phyloP scores from a whole-genome alignment of 2,113 vertebrate genomes.

The Oreochromis aureus region DNA sequence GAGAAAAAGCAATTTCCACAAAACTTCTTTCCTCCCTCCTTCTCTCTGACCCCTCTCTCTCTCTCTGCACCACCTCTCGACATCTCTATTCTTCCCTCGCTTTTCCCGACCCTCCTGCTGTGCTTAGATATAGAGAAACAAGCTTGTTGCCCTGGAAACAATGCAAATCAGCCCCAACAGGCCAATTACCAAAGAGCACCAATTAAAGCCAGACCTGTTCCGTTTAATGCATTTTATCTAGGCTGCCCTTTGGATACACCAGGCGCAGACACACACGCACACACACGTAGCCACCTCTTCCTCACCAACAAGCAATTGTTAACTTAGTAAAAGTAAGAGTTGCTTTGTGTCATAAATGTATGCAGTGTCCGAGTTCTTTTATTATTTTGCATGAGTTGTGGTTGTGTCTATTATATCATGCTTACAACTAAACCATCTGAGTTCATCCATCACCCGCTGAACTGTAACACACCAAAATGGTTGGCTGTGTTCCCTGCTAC shows the following conservation, averaged over 20 bases:
- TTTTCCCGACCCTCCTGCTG: neutral
- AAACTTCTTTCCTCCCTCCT: neutral
- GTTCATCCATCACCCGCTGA: neutral
- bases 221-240: constrained; percentile 27
- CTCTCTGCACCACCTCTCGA: neutral
- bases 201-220: constrained; percentile 47
- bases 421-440: neutral
- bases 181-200: constrained; percentile 53
- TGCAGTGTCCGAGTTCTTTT: neutral
- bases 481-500: neutral
- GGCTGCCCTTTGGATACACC: neutral
- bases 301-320: neutral
- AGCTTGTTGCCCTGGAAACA: constrained; percentile 55
- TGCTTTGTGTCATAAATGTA: neutral
- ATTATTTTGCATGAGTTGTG: neutral
- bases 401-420: neutral
- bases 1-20: neutral
- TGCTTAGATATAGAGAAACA: constrained; percentile 13
- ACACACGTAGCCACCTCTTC: neutral
- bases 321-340: neutral
- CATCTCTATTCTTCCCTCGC: neutral
- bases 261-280: neutral
- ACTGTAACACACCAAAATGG: neutral
- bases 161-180: constrained; percentile 38
- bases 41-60: neutral